These are phyloP conservation scores for Drusus annulatus DNA, from an alignment of 1,140 invertebrate species.

Conservation along the genomic window DNA sequence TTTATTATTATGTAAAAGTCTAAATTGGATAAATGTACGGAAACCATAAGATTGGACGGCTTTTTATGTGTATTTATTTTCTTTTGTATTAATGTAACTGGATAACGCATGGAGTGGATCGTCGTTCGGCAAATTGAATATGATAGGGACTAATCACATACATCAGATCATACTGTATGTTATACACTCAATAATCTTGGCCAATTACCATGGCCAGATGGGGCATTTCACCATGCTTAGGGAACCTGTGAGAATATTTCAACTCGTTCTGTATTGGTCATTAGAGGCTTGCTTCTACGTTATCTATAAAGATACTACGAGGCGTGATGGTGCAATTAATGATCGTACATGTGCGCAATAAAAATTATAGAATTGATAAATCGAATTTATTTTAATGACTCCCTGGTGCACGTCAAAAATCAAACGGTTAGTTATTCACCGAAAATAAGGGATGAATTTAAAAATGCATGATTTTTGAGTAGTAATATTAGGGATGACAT, in stretches of 20 bases:
- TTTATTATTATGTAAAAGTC: too few species aligned
- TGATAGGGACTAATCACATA: constrained; percentile 52
- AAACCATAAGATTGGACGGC: too few species aligned
- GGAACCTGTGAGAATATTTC: constrained; percentile 27
- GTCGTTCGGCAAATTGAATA: constrained; percentile 48
- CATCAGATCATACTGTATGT: constrained; percentile 50
- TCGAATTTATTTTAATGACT: neutral
- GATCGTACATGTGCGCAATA: too few species aligned
- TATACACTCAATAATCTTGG: constrained; percentile 51
- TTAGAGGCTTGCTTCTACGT: neutral
- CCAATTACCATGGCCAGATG: constrained; percentile 50
- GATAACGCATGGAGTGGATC: neutral
- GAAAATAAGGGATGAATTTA: too few species aligned
- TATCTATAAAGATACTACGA: neutral
- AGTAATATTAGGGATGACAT: too few species aligned
- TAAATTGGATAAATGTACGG: too few species aligned
- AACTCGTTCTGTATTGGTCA: too few species aligned
- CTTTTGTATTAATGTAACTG: neutral
- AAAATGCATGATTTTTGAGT: too few species aligned
- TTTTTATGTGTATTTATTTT: neutral
- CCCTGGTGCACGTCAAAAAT: too few species aligned
- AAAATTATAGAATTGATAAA: neutral
- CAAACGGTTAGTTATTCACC: too few species aligned
- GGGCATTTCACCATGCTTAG: constrained; percentile 46
- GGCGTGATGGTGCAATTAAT: constrained; percentile 13